Percentiles rank a stretch among this genome's conserved stretches.
Conservation (phyloP, 2,113 vertebrate genomes). For the Sturnus vulgaris region DNA sequence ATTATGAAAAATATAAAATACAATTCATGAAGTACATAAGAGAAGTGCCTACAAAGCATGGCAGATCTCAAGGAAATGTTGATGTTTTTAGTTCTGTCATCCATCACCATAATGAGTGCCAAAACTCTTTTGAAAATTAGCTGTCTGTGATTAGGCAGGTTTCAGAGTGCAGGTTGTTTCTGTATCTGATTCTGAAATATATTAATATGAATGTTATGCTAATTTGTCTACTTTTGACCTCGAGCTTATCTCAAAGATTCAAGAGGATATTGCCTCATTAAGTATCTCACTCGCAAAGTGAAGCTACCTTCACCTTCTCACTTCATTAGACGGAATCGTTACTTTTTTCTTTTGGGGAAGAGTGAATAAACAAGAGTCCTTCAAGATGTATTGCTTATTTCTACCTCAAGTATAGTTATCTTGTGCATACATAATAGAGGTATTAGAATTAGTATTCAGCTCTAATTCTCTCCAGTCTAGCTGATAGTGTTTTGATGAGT, state of each 20-base stretch:
- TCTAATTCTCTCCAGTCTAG: slow-evolving; percentile 24
- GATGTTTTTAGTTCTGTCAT: slow-evolving; percentile 75
- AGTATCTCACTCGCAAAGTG: slow-evolving; percentile 52
- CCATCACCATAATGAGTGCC: slow-evolving; percentile 89
- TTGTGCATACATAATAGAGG: slow-evolving; percentile 3
- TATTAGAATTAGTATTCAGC: slow-evolving; percentile 52
- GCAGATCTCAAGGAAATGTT: slow-evolving; percentile 53
- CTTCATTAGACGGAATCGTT: slow-evolving; percentile 65
- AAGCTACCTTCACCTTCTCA: slow-evolving; percentile 65
- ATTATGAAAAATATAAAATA: slow-evolving; percentile 33
- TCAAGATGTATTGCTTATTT: slow-evolving; percentile 35
- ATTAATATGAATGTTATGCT: slow-evolving; percentile 82
- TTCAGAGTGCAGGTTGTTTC: slow-evolving; percentile 73
- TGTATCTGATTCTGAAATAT: slow-evolving; percentile 70
- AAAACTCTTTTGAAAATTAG: slow-evolving; percentile 80
- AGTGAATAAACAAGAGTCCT: slow-evolving; percentile 56
- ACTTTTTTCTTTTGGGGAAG: slow-evolving; percentile 23
- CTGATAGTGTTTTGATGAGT: slow-evolving; percentile 52
- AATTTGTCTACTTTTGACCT: slow-evolving; percentile 79
- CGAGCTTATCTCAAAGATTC: slow-evolving; percentile 74
- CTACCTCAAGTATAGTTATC: slow-evolving; percentile 19
- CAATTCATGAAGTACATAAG: neutral
- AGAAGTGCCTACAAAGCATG: slow-evolving; percentile 33
- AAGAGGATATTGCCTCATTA: slow-evolving; percentile 77
- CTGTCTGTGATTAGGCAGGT: slow-evolving; percentile 83